Percentiles rank a stretch among this genome's conserved stretches.
Conservation (phyloP, 2,888 invertebrate genomes). For the Nomada lathburiana region DNA sequence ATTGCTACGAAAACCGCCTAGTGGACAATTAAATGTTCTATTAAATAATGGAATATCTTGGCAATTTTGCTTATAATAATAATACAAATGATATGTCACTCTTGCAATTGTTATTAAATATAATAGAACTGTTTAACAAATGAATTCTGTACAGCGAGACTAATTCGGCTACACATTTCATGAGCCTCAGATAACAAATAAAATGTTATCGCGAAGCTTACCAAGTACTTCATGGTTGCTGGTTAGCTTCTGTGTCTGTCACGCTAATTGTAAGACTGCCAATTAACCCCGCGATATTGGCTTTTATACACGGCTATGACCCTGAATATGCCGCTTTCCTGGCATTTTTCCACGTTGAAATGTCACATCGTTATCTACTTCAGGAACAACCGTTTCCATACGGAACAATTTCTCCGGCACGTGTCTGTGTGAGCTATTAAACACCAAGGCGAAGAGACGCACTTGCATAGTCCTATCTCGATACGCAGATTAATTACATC, state of each 20-base stretch:
- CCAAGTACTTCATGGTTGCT: slow-evolving; percentile 54
- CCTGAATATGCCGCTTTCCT: slow-evolving; percentile 57
- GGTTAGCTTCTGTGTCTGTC: slow-evolving; percentile 1
- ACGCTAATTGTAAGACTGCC: slow-evolving; percentile 50
- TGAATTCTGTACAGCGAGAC: too few species aligned
- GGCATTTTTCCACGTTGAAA: slow-evolving; percentile 55
- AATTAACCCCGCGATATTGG: slow-evolving; percentile 44
- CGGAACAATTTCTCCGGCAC: slow-evolving; percentile 26
- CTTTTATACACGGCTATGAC: slow-evolving; percentile 69
- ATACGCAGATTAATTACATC: slow-evolving; percentile 15
- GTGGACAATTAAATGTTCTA: background rate
- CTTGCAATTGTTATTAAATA: too few species aligned
- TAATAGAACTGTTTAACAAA: too few species aligned
- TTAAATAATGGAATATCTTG: too few species aligned
- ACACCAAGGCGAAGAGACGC: slow-evolving; percentile 12
- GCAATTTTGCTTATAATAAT: background rate
- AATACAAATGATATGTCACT: background rate
- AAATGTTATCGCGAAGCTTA: background rate
- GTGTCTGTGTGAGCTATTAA: slow-evolving; percentile 33
- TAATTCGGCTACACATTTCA: background rate
- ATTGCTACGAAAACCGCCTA: slow-evolving; percentile 49
- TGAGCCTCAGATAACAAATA: too few species aligned
- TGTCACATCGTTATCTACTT: slow-evolving; percentile 47
- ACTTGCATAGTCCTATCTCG: background rate
- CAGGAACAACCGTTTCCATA: slow-evolving; percentile 36